Evolutionary conservation across 2,888 invertebrate genomes (phyloP), one percentile per base, ranked within the genome.

Genomic region (Scelioninae gen. 1): DNA sequence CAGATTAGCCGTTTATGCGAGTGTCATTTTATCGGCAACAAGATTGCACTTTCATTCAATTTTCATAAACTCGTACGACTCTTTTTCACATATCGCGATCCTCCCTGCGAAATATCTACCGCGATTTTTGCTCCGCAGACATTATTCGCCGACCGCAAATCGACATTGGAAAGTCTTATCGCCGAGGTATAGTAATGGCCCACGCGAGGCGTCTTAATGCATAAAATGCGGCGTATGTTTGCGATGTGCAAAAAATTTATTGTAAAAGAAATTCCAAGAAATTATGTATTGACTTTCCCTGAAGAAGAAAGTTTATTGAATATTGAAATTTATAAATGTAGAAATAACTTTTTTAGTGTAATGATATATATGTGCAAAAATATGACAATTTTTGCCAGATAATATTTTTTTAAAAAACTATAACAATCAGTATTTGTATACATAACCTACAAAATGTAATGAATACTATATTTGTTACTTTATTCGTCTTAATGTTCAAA

Each of bases 121-220:
- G 60, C 60, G 40, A 55, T 72, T 58, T 65, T 72, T 65, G 38
- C 51, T 49, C 47, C 15, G 51, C 34, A 43, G 56, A 56, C 38
- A n/a, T 16, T 49, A 49, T 51, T 38, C 43, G 38, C 40, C 38
- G 60, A 34, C 56, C 65, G 58, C 71, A 65, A 78, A 78, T 78
- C 65, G 71, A 65, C 63, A 65, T 65, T 71, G 56, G 71, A 78
- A 71, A 78, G 78, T 78, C 78, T 71, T 65, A 65, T 63, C 78
- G 71, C n/a, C 13, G 58, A 32, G 32, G 55, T 51, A n/a, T n/a
- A 32, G 68, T 77, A 78, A 78, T 78, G 58, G 78, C 49, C 69
- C 55, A 55, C 47, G 68, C 77, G 69, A 66, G 16, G 62, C 65
- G 65, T 66, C 66, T 76, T 60, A 51, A 58, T 76, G 60, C 43